A percentile compares a stretch with the other conserved stretches of the same genome.
These are phyloP conservation scores for Macropodus opercularis DNA, from an alignment of 2,797 vertebrate species.

Conservation along the genomic window DNA sequence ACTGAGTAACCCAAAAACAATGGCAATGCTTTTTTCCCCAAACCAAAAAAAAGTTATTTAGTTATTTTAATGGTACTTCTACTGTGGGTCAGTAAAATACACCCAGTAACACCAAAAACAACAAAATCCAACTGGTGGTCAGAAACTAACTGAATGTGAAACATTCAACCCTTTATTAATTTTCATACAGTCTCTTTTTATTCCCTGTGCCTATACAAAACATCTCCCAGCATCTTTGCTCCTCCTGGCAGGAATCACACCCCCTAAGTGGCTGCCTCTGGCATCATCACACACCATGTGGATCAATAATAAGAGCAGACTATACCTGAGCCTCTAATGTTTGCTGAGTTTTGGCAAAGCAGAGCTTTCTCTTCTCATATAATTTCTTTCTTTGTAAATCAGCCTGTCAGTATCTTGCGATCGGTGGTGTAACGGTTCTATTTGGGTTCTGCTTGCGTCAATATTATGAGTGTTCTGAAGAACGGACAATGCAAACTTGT, in stretches of 20 bases:
- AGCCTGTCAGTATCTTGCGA: conserved; percentile 19
- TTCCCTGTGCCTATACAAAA: conserved; percentile 23
- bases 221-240: conserved; percentile 23
- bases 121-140: neutral
- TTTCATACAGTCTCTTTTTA: neutral
- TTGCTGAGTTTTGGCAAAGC: conserved; percentile 21
- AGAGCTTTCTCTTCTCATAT: neutral
- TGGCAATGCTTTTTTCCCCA: too few species aligned
- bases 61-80: neutral
- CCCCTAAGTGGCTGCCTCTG: conserved; percentile 76
- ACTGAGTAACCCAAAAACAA: too few species aligned
- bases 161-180: neutral
- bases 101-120: neutral
- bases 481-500: conserved; percentile 69
- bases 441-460: conserved; percentile 53
- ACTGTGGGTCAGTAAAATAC: neutral
- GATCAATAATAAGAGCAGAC: conserved; percentile 72
- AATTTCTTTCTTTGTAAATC: conserved; percentile 21
- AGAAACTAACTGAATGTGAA: neutral
- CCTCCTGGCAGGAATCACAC: conserved; percentile 25
- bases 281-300: conserved; percentile 80
- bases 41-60: too few species aligned
- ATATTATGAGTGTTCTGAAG: conserved; percentile 66
- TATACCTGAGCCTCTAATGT: conserved; percentile 67
- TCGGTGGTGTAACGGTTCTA: conserved; percentile 37